Evolutionary conservation across 2,797 vertebrate genomes (phyloP), one percentile per base, ranked within the genome.

Genomic region (Arctocebus calabarensis): DNA sequence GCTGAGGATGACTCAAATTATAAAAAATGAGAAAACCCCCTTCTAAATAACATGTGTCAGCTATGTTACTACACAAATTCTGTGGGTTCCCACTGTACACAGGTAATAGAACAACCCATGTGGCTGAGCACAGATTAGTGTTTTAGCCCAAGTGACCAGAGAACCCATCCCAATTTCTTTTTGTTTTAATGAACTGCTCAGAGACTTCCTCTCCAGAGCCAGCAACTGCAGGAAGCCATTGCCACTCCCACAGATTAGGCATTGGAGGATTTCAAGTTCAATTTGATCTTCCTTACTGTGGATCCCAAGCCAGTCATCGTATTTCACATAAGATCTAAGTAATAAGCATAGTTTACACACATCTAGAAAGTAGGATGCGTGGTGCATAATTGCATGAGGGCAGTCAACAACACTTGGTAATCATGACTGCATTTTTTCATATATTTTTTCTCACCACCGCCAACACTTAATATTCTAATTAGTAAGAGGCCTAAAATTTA

Each of bases 401-500:
- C 82, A 37, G 16, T 34, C 48, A 62, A 37, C 27, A 45, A 74
- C 23, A 85, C 37, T 43, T 91, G 79, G 32, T 29, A 79, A 81
- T 91, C 43, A 77, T 71, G 52, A 48, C 5, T 20, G 23, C 52
- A 1, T 70, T 74, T 34, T 83, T 81, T 55, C 84, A 62, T 91
- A 43, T 45, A 32, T 45, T 83, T 92, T 29, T 23, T 84, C 74
- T 91, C 52, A 71, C 43, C 82, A 86, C 43, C 79, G 75, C 59
- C 40, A 77, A 78, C 12, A 88, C 45, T 55, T 91, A 94, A 92
- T 83, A 84, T 11, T 85, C n/a, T 27, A 71, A 61, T 43, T 68
- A 75, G 25, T 20, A 96, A 70, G 20, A 59, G 10, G 29, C 59
- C 79, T 84, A 48, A 93, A 79, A 79, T 77, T 88, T 59, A 88